These are phyloP conservation scores for Panzeria rudis DNA, from an alignment of 2,888 invertebrate species.

Conservation along the genomic window DNA sequence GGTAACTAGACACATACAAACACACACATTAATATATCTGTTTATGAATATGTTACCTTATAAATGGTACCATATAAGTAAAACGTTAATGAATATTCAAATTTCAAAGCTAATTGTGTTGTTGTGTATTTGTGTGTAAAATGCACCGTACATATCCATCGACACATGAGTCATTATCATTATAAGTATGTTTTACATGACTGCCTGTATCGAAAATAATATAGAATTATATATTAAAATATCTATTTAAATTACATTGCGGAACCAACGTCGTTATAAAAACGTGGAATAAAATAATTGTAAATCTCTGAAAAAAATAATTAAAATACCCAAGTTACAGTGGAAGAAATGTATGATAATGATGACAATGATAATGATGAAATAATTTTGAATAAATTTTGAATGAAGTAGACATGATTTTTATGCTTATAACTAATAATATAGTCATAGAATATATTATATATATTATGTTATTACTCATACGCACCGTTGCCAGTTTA, in stretches of 20 bases:
- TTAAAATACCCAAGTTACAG: not conserved
- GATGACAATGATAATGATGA: too few species aligned
- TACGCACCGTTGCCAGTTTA: too few species aligned
- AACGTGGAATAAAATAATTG: constrained; percentile 25
- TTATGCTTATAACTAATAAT: not conserved
- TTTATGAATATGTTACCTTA: not conserved
- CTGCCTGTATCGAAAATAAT: constrained; percentile 4
- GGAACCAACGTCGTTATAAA: constrained; percentile 29
- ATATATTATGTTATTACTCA: too few species aligned
- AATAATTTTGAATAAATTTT: not conserved
- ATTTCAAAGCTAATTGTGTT: constrained; percentile 9
- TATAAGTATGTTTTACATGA: constrained; percentile 13
- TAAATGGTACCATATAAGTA: constrained; percentile 4
- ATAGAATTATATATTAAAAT: constrained; percentile 45
- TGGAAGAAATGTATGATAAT: not conserved
- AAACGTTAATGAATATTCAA: constrained; percentile 49
- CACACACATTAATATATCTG: not conserved
- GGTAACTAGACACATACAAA: not conserved
- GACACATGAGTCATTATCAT: constrained; percentile 32
- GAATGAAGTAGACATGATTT: not conserved
- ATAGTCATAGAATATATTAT: too few species aligned
- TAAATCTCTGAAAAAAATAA: constrained; percentile 3
- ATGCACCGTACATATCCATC: not conserved
- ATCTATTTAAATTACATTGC: constrained; percentile 48
- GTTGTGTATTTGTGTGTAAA: not conserved